Evolutionary conservation across 2,888 invertebrate species (phyloP), one percentile per base, ranked within the genome.

Genomic region (Cataglyphis altisquamis): DNA sequence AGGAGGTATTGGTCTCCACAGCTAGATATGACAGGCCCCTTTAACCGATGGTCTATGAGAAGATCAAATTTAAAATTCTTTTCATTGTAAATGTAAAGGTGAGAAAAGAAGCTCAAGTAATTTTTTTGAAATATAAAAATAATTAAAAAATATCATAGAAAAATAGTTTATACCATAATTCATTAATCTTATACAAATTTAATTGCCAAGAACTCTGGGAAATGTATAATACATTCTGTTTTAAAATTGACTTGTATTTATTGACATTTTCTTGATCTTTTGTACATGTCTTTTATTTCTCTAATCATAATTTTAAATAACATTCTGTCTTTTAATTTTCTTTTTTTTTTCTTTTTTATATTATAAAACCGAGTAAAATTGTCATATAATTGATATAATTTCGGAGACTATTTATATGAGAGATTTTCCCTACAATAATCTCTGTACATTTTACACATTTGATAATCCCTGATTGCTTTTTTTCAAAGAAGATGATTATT

Each of bases 1-100:
- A 95, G 98, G 75, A 96, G 98, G 86, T 97, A 97, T 92, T 96
- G 96, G 93, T 96, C 96, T 52, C 96, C 97, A 0, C 96, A 96
- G 91, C 95, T 95, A 57, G 97, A 94, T 73, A 92, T 93, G 85
- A 92, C 93, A 12, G 94, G 94, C 25, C 94, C 94, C 15, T 95
- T 95, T 86, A 91, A 93, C 81, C 91, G 94, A 48, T 93, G 93
- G 89, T 93, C 94, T 3, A 91, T 94, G 86, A 91, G 91, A 82
- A 91, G 91, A 78, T 90, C 91, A 8, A 92, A 94, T 75, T 90
- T 92, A 39, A 94, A 94, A 82, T 92, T 94, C 60, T 88, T 94
- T n/a, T 77, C 93, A 29, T 94, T 92, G 85, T 94, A 89, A 91
- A n/a, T 57, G 66, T 52, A 52, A 25, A 72, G 6, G 25, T 39